Evolutionary conservation across 2,797 vertebrate genomes (phyloP).

Genomic region (Manis pentadactyla): DNA sequence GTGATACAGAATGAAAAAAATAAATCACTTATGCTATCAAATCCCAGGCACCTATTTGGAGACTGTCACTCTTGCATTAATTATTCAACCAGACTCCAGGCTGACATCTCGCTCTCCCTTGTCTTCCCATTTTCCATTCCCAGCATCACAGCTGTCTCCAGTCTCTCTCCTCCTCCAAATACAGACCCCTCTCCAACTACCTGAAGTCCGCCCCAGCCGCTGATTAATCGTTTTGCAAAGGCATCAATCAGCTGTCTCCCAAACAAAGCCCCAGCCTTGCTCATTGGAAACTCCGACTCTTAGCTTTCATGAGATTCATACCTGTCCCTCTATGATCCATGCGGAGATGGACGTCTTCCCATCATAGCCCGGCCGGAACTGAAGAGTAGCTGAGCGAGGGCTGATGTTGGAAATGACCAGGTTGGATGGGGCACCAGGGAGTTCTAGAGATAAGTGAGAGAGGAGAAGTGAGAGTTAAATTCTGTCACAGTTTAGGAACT

Average conservation of each 20-base stretch:
- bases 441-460: slow-evolving; percentile 87
- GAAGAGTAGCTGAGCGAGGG: slow-evolving; percentile 93
- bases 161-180: background rate
- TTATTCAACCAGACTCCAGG: rapidly evolving
- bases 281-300: rapidly evolving
- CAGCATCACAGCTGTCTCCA: rapidly evolving
- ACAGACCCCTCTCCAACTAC: rapidly evolving
- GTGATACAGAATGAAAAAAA: background rate
- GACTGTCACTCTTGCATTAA: rapidly evolving
- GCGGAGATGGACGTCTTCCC: slow-evolving; percentile 95
- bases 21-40: background rate
- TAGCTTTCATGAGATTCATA: slow-evolving; percentile 64
- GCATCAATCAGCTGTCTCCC: rapidly evolving
- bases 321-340: slow-evolving; percentile 97
- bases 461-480: background rate
- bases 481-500: rapidly evolving
- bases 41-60: background rate
- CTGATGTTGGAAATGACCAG: slow-evolving; percentile 98
- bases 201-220: rapidly evolving
- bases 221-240: rapidly evolving
- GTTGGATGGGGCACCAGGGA: slow-evolving; percentile 95
- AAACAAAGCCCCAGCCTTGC: rapidly evolving
- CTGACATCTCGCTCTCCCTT: too few species aligned
- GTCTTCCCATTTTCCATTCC: background rate
- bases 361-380: slow-evolving; percentile 93